Conservation (phyloP, 2,797 vertebrate species). For the Diplodus sargus region DNA sequence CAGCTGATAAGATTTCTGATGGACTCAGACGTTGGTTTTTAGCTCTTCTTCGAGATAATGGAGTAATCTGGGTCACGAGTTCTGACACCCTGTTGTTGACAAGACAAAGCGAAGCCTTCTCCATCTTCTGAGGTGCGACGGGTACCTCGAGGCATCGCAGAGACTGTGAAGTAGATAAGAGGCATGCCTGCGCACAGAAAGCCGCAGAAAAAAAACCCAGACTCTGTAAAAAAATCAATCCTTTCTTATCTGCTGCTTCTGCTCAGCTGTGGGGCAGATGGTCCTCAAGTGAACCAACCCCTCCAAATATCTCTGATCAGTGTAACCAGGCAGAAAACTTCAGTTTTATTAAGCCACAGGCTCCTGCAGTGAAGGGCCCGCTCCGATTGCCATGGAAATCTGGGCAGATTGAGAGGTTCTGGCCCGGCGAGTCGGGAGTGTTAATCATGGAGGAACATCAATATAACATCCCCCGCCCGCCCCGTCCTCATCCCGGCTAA, state of each 20-base stretch:
- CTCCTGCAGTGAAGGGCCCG: constrained; percentile 31
- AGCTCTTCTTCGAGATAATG: constrained; percentile 37
- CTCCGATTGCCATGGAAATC: constrained; percentile 70
- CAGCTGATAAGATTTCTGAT: constrained; percentile 45
- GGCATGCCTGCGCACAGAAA: constrained; percentile 31
- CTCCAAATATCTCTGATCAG: constrained; percentile 35
- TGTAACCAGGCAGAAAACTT: constrained; percentile 50
- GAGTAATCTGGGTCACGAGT: constrained; percentile 13
- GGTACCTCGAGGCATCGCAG: constrained; percentile 29
- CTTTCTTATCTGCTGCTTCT: constrained; percentile 56
- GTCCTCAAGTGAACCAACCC: constrained; percentile 9
- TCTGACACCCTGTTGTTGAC: constrained; percentile 24
- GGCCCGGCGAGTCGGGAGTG: constrained; percentile 23
- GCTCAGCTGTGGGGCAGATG: constrained; percentile 35
- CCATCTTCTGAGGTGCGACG: constrained; percentile 14
- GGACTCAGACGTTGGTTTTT: constrained; percentile 16
- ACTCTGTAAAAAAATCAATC: constrained; percentile 56
- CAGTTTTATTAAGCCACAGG: constrained; percentile 22
- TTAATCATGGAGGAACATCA: constrained; percentile 74
- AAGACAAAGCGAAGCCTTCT: constrained; percentile 37
- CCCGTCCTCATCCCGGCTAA: constrained; percentile 41
- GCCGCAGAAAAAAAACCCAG: constrained; percentile 19
- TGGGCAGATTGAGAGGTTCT: constrained; percentile 53
- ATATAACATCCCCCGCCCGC: constrained; percentile 30
- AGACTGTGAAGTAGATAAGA: constrained; percentile 56